Evolutionary conservation across 2,888 invertebrate genomes (phyloP).

Genomic region (Scaptomyza reducta): DNA sequence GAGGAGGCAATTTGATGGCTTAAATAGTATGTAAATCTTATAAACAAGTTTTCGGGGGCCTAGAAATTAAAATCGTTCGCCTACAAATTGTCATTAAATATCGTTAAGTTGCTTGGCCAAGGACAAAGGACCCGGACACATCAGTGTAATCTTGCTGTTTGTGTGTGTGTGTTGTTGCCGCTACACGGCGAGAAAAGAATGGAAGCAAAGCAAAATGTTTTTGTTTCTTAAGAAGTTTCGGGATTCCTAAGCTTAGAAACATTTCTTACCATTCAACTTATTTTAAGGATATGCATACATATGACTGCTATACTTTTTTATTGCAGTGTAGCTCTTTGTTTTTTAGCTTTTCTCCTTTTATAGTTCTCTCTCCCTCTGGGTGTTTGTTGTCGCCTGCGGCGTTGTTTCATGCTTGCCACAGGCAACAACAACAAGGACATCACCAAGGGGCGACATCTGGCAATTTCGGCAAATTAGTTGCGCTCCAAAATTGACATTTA

Average conservation of each 20-base stretch:
- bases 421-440: conserved; percentile 13
- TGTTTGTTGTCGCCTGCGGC: conserved; percentile 35
- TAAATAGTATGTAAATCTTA: conserved; percentile 54
- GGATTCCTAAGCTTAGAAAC: too few species aligned
- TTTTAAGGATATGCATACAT: too few species aligned
- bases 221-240: too few species aligned
- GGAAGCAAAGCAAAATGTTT: background rate
- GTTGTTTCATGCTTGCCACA: conserved; percentile 36
- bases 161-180: background rate
- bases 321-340: background rate
- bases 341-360: conserved; percentile 1
- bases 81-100: conserved; percentile 62
- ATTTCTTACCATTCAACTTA: too few species aligned
- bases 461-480: conserved; percentile 61
- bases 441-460: conserved; percentile 9
- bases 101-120: conserved; percentile 33
- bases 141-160: background rate
- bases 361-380: background rate
- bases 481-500: conserved; percentile 72
- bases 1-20: conserved; percentile 52
- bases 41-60: conserved; percentile 46
- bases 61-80: conserved; percentile 57
- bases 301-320: background rate
- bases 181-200: background rate
- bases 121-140: background rate